These are phyloP conservation scores for Enteromius trimaculatus DNA, from an alignment of 2,797 vertebrate species.

Conservation along the genomic window DNA sequence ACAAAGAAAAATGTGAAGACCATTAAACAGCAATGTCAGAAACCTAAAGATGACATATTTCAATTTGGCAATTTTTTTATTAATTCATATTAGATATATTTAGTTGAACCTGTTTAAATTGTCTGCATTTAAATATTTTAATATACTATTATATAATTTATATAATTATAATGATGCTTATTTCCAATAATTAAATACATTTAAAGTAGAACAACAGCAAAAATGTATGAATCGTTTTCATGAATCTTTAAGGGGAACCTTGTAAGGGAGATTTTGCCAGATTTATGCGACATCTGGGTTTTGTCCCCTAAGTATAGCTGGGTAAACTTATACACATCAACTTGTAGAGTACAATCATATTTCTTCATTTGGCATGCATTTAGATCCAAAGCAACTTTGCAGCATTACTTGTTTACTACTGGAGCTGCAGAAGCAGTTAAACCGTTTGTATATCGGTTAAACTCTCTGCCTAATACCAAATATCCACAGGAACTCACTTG, in stretches of 20 bases:
- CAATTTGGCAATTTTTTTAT: not conserved
- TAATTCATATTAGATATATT: not conserved
- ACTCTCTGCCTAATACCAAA: constrained; percentile 3
- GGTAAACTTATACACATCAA: not conserved
- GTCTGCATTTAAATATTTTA: not conserved
- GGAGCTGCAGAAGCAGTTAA: not conserved
- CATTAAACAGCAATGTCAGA: not conserved
- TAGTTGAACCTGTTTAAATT: not conserved
- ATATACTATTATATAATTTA: no score
- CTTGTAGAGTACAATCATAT: not conserved
- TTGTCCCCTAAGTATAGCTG: not conserved
- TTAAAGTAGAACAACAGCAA: not conserved
- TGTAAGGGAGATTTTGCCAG: not conserved
- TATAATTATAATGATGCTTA: not conserved
- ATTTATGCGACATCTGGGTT: not conserved
- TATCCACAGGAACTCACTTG: not conserved
- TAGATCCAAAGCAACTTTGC: not conserved
- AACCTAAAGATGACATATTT: not conserved
- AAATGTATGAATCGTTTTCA: not conserved
- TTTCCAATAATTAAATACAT: not conserved
- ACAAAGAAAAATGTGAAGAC: not conserved
- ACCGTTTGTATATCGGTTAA: constrained; percentile 20
- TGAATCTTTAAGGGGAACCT: not conserved
- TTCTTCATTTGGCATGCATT: not conserved
- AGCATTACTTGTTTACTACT: constrained; percentile 9